Evolutionary conservation across 2,888 invertebrate genomes (phyloP), one percentile per base, ranked within the genome.

Genomic region (Thumatha senex): DNA sequence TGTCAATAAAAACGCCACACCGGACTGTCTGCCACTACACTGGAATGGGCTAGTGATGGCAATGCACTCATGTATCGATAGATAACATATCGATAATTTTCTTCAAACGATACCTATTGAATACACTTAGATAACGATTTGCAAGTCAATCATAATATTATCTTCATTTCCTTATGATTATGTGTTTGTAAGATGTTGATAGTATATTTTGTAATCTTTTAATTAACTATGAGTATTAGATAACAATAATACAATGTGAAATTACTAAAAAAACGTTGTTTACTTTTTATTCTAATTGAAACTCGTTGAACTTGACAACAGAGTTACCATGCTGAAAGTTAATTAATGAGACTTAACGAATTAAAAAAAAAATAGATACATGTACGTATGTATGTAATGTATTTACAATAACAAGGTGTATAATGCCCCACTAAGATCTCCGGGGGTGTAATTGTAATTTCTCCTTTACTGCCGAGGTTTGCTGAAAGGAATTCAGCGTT

Each of bases 1-100:
- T 89, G 89, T 90, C 91, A 90, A 91, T 91, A 91, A 91, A 91
- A 91, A 88, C 77, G 91, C 88, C 90, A 90, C 84, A 79, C 90
- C 86, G 91, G 91, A 91, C 91, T 89, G 85, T 79, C 78, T 82
- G 79, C 77, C 78, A 79, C 81, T 82, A 84, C 78, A 83, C 79
- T 74, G 74, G 76, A 72, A 69, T 63, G 56, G 50, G 45, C 30
- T 80, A 86, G 85, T 70, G 79, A 72, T 63, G 82, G 59, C n/a
- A 51, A 62, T 48, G 46, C 7, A 14, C 14, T 10, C 14, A 18
- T 40, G 46, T 58, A 63, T 64, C 59, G 62, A 61, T 54, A 56
- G n/a, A 52, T 35, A 39, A 42, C 15, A 1, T 48, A 44, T 45
- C 52, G 52, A 45, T 40, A 38, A 31, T 43, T 39, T 33, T 40